These are phyloP conservation scores for Leptura quadrifasciata DNA, from an alignment of 2,888 invertebrate genomes.

Conservation along the genomic window DNA sequence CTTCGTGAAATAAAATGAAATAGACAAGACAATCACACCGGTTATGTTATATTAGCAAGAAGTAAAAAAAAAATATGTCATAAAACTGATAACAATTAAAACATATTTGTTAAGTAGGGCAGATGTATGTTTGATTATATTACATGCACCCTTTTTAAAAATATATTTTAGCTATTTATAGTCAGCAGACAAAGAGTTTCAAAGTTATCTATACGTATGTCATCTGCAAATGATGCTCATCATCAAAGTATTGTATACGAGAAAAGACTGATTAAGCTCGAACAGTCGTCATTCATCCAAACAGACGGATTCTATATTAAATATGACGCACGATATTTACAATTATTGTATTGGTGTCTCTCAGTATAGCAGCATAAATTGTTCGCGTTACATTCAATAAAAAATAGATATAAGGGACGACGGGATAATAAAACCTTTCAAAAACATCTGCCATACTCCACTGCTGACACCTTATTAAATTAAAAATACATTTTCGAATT, in stretches of 20 bases:
- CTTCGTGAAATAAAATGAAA: no score
- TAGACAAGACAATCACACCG: no score
- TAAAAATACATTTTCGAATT: slow-evolving; percentile 58
- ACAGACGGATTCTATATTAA: slow-evolving; percentile 6
- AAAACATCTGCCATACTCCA: slow-evolving; percentile 56
- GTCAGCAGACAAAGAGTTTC: neutral
- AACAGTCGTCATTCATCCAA: slow-evolving; percentile 18
- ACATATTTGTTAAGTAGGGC: neutral
- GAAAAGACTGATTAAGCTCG: slow-evolving; percentile 25
- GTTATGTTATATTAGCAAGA: no score
- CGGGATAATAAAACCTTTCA: slow-evolving; percentile 53
- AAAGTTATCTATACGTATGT: slow-evolving; percentile 22
- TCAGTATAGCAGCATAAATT: slow-evolving; percentile 13
- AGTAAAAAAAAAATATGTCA: no score
- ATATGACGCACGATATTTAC: slow-evolving; percentile 8
- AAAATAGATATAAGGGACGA: slow-evolving; percentile 23
- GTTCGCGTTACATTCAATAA: slow-evolving; percentile 24
- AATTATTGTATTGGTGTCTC: slow-evolving; percentile 18
- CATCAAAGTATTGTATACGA: slow-evolving; percentile 17
- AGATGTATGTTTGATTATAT: neutral
- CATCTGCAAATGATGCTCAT: slow-evolving; percentile 36
- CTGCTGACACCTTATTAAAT: slow-evolving; percentile 59
- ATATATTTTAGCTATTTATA: neutral
- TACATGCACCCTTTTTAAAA: neutral
- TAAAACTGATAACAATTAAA: no score